Base-by-base conservation (phyloP, 2,888 invertebrate genomes). In the Nasonovia ribisnigri region DNA sequence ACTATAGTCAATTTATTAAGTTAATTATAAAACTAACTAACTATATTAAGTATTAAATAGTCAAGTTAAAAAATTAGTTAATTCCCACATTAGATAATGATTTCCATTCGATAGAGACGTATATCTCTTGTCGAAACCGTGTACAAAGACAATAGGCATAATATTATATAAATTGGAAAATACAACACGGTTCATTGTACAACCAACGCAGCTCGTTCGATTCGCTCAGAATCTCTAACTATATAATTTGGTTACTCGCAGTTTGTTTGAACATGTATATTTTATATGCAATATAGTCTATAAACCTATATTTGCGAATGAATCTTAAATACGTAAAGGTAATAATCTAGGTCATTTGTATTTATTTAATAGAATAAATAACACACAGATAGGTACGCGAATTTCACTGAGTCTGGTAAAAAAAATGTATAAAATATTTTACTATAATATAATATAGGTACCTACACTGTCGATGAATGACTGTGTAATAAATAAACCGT, bases 401-500 rank as follows among this genome's bases (percentile, higher is more conserved):
- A 57, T 67, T 67, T 67, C 67, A 5, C 5, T 67, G 67, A n/a
- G n/a, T 67, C 2, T 36, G 77, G n/a, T n/a, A 36, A 36, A 20
- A 77, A 77, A 77, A 36, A 29, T 3, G 8, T 36, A 36, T 3
- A 77, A 77, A 77, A 77, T 36, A 29, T 77, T 36, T 36, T 77
- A 77, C 36, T 77, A 77, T 36, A 77, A 77, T 36, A 77, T 36
- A 77, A 77, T 77, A 77, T 57, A 57, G 26, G 26, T 57, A 57
- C 26, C 26, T 36, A 77, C 8, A 20, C 77, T 77, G 20, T 36
- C 77, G 36, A 77, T 36, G 77, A 77, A 77, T 36, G 36, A 77
- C 77, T 77, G 77, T 77, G 36, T 77, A 77, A 77, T 77, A 77
- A 77, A 77, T 77, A 77, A 77, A 77, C 77, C 36, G 36, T 36